Evolutionary conservation across 2,113 vertebrate genomes (phyloP), one percentile per base, ranked within the genome.

Genomic region (Macquaria australasica): DNA sequence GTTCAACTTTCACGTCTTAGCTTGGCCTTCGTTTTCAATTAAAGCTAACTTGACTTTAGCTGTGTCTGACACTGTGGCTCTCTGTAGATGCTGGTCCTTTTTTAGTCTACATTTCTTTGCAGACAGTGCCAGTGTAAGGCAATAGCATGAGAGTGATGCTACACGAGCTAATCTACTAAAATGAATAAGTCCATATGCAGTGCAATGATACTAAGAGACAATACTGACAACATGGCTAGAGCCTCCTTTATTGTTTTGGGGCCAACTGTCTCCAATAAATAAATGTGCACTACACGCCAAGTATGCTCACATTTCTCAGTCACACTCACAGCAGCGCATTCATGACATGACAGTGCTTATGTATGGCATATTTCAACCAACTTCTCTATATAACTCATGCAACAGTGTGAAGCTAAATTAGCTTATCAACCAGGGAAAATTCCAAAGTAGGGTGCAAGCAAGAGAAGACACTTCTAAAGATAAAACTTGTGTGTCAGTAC

Each of bases 251-350:
- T 76, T 53, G 45, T 51, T 56, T 77, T 20, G 20, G 23, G 28
- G 4, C 51, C 7, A 23, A 31, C n/a, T 64, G 21, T 53, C 60
- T 60, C 86, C 8, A 85, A 58, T 87, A 81, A 86, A 81, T 80
- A 12, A 88, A 87, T 70, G 9, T 41, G 43, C 48, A 28, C 10
- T 48, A 56, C 18, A 58, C 66, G 48, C 8, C 66, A 88, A 73
- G 68, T 63, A 73, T 81, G 78, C 51, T 76, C 62, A 84, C 2
- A 66, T 43, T 59, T 75, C 43, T 51, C 10, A 16, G 55, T 75
- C 28, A 37, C 34, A 34, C 34, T 34, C 16, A 39, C 25, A 55
- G n/a, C 50, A 55, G 23, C 67, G 39, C 20, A 21, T 48, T 66
- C 21, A 76, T 48, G 28, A 63, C 55, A 51, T 4, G 9, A 16